Percentiles rank a stretch among this genome's conserved stretches.
These are phyloP conservation scores for Drosophila ohnishii DNA, from an alignment of 1,140 invertebrate species.

Conservation along the genomic window DNA sequence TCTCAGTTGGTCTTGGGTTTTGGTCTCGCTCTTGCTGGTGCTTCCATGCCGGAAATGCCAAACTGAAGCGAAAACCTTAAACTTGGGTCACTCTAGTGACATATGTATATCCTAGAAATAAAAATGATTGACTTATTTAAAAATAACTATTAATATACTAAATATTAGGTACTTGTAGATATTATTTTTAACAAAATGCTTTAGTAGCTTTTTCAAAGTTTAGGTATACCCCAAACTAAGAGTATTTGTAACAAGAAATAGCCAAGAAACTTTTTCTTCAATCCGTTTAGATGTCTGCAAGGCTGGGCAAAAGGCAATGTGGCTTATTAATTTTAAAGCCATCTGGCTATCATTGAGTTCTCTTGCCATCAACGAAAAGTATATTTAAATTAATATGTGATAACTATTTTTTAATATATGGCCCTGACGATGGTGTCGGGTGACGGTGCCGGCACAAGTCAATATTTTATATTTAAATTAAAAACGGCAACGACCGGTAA, in stretches of 20 bases:
- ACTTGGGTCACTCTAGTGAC: not conserved
- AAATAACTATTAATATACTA: too few species aligned
- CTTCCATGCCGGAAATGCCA: constrained; percentile 61
- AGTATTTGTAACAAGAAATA: not conserved
- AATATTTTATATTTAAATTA: constrained; percentile 66
- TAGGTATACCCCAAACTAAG: not conserved
- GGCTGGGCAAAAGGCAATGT: constrained; percentile 2
- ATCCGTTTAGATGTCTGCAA: constrained; percentile 7
- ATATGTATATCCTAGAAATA: too few species aligned
- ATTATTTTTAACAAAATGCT: too few species aligned
- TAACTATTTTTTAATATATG: constrained; percentile 55
- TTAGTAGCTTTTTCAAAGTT: too few species aligned
- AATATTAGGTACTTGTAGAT: too few species aligned
- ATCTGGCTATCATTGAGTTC: constrained; percentile 5
- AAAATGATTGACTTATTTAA: too few species aligned
- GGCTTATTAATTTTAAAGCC: constrained; percentile 27
- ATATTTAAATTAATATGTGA: constrained; percentile 54
- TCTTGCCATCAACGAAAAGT: constrained; percentile 2
- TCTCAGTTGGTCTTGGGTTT: constrained; percentile 41
- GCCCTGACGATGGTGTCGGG: not conserved
- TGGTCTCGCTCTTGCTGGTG: constrained; percentile 19
- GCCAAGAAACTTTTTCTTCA: not conserved
- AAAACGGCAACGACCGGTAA: constrained; percentile 37
- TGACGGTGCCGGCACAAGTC: constrained; percentile 23
- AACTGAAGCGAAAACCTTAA: not conserved